Evolutionary conservation across 2,888 invertebrate genomes (phyloP).

Genomic region (Exocentrus adspersus): DNA sequence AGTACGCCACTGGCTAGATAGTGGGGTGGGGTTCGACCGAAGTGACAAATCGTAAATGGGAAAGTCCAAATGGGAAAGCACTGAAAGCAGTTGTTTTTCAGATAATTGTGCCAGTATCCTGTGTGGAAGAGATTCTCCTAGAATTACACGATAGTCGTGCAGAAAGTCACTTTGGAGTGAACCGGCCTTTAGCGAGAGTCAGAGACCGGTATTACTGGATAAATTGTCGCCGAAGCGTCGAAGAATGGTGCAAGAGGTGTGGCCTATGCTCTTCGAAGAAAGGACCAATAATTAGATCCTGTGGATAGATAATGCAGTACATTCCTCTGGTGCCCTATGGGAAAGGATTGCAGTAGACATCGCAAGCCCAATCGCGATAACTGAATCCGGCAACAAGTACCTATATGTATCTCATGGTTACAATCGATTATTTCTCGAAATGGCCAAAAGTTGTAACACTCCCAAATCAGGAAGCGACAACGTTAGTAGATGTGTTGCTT

Average conservation of each 20-base stretch:
- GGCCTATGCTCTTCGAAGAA: neutral
- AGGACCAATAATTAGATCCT: neutral
- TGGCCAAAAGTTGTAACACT: constrained; percentile 47
- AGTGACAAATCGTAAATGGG: too few relatives aligned
- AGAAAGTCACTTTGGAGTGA: too few relatives aligned
- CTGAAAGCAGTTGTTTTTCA: too few relatives aligned
- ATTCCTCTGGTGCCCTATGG: too few relatives aligned
- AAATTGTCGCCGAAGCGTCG: too few relatives aligned
- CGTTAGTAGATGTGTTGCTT: constrained; percentile 34
- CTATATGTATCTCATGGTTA: constrained; percentile 33
- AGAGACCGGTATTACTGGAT: neutral
- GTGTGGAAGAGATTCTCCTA: too few relatives aligned
- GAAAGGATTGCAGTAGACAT: constrained; percentile 33
- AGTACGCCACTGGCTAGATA: too few relatives aligned
- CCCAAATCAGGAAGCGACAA: constrained; percentile 48
- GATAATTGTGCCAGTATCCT: too few relatives aligned
- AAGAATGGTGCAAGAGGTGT: neutral
- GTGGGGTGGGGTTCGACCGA: too few relatives aligned
- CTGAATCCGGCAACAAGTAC: constrained; percentile 10
- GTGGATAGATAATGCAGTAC: constrained; percentile 9
- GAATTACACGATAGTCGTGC: too few relatives aligned
- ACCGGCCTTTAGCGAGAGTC: neutral
- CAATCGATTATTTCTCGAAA: constrained; percentile 38
- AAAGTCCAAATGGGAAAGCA: too few relatives aligned
- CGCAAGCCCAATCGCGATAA: constrained; percentile 37